phyloP scores from a whole-genome alignment of 2,113 vertebrate species.

The Leiothrix lutea region DNA sequence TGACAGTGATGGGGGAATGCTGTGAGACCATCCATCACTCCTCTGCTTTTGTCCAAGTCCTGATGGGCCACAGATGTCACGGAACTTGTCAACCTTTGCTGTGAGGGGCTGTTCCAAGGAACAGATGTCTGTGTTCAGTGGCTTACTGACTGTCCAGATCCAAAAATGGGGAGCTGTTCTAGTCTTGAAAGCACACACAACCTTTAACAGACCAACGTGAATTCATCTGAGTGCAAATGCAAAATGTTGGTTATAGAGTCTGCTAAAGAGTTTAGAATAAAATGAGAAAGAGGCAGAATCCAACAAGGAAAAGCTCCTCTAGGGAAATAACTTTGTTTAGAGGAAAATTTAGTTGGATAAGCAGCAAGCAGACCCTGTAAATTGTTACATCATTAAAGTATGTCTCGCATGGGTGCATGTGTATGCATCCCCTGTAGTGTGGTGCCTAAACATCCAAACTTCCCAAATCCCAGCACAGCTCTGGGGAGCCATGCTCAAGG shows the following conservation, averaged over 20 bases:
- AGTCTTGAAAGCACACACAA: fast-evolving
- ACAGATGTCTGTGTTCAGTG: neutral
- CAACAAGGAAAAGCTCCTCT: neutral
- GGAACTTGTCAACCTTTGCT: conserved; percentile 20
- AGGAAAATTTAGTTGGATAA: neutral
- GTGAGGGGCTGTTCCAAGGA: neutral
- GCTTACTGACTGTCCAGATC: neutral
- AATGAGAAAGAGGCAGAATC: neutral
- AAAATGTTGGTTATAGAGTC: neutral
- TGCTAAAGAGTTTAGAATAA: neutral
- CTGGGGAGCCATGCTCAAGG: neutral
- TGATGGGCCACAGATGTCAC: conserved; percentile 30
- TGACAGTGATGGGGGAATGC: fast-evolving
- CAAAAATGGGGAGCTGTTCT: neutral
- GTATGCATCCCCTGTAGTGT: neutral
- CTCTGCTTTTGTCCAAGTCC: neutral
- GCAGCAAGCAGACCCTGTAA: neutral
- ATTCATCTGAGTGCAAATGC: neutral
- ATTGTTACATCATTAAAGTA: neutral
- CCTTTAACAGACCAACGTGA: neutral
- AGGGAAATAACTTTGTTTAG: neutral
- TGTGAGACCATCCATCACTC: neutral
- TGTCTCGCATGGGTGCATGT: neutral
- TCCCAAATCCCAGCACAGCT: neutral
- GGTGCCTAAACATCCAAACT: neutral